Evolutionary conservation across 1,140 invertebrate species (phyloP), one percentile per base, ranked within the genome.

Genomic region (Aleiodes sp.): DNA sequence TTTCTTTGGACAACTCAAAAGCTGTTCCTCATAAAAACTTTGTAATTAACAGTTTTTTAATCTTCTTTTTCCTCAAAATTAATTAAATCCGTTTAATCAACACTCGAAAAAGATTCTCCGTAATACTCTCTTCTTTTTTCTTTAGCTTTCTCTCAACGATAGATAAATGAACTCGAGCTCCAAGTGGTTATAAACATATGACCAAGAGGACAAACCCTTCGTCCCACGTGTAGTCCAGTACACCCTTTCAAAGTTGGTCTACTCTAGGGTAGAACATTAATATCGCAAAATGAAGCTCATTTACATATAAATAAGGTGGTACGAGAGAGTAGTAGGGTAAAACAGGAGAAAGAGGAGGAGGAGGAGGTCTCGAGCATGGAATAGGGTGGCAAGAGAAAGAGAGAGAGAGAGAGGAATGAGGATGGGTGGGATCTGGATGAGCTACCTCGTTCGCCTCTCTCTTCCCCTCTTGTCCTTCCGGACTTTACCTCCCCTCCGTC

Each of bases 231-330:
- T 16, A 43, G 39, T 82, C 74, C 78, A 78, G 65, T 73, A 75
- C 80, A 82, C 82, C 81, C 82, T 81, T 83, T 83, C 76, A 35
- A 59, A 71, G 87, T 86, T 86, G 86, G 87, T 84, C 85, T 84
- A 86, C 88, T 87, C 78, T 81, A 76, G 80, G 83, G 77, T 80
- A 88, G 89, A 90, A 91, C 91, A 92, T 92, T 92, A 92, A 92
- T 92, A 92, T 92, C 90, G 90, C 89, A 90, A 92, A 92, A 92
- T 92, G 91, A 92, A 92, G 90, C 91, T 92, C 91, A 92, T 92
- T 92, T 92, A 89, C 91, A 92, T 92, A 92, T 92, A 92, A 92
- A 92, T 92, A 92, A 92, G 91, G 91, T 90, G 73, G 72, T 61
- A 79, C 70, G 71, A 74, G 82, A 80, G 75, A 74, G 76, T 73